Evolutionary conservation across 2,888 invertebrate species (phyloP).

Genomic region (Cabera pusaria): DNA sequence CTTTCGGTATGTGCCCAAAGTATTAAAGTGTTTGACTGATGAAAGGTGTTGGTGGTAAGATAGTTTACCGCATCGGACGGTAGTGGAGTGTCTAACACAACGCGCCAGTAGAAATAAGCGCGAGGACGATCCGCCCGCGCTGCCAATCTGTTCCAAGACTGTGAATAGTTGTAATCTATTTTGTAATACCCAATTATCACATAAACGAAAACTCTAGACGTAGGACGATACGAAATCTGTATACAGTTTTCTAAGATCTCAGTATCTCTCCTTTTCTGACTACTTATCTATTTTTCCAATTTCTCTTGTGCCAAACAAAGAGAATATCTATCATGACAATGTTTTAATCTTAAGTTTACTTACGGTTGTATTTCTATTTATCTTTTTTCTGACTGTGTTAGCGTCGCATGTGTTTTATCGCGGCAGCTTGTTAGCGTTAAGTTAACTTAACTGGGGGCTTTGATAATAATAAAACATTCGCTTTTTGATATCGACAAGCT

Average conservation of each 20-base stretch:
- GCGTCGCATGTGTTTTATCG: constrained; percentile 31
- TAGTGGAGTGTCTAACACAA: constrained; percentile 38
- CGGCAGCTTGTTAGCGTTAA: too few species aligned
- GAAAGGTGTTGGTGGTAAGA: too few species aligned
- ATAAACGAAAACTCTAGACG: constrained; percentile 33
- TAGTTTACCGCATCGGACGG: too few species aligned
- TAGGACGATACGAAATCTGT: constrained; percentile 58
- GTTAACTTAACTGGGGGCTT: too few species aligned
- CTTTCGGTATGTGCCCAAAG: constrained; percentile 11
- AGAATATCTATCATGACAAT: constrained; percentile 68
- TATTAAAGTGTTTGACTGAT: too few species aligned
- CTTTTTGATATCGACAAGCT: too few species aligned
- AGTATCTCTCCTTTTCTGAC: constrained; percentile 53
- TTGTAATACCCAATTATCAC: constrained; percentile 42
- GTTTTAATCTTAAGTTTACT: constrained; percentile 43
- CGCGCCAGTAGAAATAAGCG: constrained; percentile 32
- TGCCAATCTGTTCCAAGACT: constrained; percentile 64
- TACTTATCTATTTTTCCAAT: constrained; percentile 46
- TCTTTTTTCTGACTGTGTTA: constrained; percentile 36
- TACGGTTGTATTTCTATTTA: constrained; percentile 60
- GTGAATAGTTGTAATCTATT: constrained; percentile 59
- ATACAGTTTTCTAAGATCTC: constrained; percentile 79
- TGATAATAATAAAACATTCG: too few species aligned
- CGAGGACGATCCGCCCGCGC: constrained; percentile 29
- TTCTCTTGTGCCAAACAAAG: constrained; percentile 72